A percentile compares a stretch with the other conserved stretches of the same genome.
phyloP scores from a whole-genome alignment of 2,797 vertebrate species.

The Oreochromis mossambicus region DNA sequence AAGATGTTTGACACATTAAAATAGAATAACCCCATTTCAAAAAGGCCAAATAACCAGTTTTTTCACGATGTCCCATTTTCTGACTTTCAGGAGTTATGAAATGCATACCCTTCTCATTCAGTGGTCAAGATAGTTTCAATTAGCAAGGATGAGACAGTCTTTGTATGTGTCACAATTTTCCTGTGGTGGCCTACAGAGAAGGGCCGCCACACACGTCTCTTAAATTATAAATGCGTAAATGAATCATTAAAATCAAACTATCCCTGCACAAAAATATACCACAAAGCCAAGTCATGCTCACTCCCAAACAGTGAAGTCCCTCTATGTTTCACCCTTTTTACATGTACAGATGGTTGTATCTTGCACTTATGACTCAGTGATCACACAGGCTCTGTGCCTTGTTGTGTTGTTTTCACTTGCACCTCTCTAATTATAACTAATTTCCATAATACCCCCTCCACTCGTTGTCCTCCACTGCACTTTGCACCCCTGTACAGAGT shows the following conservation, averaged over 20 bases:
- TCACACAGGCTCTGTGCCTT: conserved; percentile 18
- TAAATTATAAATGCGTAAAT: neutral
- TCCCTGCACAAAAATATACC: conserved; percentile 2
- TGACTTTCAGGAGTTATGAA: too few relatives aligned
- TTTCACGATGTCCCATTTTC: neutral
- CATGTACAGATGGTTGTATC: conserved; percentile 23
- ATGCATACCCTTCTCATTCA: neutral
- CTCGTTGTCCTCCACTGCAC: neutral
- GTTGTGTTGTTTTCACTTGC: conserved; percentile 33
- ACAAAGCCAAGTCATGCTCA: conserved; percentile 36
- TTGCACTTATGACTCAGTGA: conserved; percentile 14
- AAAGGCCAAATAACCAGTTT: conserved; percentile 1
- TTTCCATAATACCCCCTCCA: conserved; percentile 34
- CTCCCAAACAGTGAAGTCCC: conserved; percentile 22
- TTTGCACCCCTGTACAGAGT: neutral
- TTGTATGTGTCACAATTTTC: neutral
- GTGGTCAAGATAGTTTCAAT: neutral
- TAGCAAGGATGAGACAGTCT: neutral
- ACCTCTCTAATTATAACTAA: conserved; percentile 54
- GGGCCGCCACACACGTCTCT: neutral
- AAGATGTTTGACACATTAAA: conserved; percentile 19
- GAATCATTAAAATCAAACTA: conserved; percentile 43
- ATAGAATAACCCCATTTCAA: conserved; percentile 1
- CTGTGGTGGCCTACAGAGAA: neutral
- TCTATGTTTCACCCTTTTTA: conserved; percentile 35